Conservation (phyloP, 2,113 vertebrate species). For the Tragelaphus strepsiceros region DNA sequence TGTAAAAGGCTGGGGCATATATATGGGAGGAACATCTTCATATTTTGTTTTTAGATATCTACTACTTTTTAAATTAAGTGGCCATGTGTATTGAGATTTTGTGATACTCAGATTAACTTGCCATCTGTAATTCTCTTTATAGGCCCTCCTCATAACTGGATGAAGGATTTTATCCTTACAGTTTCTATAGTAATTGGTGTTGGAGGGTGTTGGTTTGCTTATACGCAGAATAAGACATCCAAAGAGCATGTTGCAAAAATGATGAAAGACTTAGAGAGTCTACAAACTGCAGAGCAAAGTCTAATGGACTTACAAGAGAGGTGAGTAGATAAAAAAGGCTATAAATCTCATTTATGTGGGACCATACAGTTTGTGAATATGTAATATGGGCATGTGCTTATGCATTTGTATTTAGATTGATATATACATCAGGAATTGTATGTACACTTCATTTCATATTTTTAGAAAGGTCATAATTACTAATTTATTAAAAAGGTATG, state of each 20-base stretch:
- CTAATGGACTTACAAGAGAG: conserved; percentile 94
- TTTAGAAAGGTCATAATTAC: not conserved
- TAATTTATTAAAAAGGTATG: not conserved
- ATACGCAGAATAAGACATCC: conserved; percentile 95
- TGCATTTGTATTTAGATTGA: not conserved
- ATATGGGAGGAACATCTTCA: not conserved
- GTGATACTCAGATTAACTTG: not conserved
- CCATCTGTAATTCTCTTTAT: conserved; percentile 51
- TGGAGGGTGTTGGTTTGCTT: conserved; percentile 99
- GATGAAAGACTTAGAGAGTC: conserved; percentile 98
- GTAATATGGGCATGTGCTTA: not conserved
- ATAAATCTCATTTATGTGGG: not conserved
- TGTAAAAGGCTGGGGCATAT: conserved; percentile 4
- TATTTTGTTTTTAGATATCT: not conserved
- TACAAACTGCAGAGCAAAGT: conserved; percentile 94
- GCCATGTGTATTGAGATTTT: not conserved
- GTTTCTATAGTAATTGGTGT: conserved; percentile 97
- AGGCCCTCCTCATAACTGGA: conserved; percentile 98
- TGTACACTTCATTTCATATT: not conserved
- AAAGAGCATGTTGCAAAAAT: conserved; percentile 97
- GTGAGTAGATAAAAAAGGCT: conserved; percentile 75
- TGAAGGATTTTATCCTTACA: conserved; percentile 97
- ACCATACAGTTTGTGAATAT: not conserved
- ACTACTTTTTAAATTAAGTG: not conserved
- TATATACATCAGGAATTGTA: not conserved